A percentile compares a stretch with the other conserved stretches of the same genome.
Evolutionary conservation across 2,888 invertebrate species (phyloP).

Genomic region (Limnephilus auricula): DNA sequence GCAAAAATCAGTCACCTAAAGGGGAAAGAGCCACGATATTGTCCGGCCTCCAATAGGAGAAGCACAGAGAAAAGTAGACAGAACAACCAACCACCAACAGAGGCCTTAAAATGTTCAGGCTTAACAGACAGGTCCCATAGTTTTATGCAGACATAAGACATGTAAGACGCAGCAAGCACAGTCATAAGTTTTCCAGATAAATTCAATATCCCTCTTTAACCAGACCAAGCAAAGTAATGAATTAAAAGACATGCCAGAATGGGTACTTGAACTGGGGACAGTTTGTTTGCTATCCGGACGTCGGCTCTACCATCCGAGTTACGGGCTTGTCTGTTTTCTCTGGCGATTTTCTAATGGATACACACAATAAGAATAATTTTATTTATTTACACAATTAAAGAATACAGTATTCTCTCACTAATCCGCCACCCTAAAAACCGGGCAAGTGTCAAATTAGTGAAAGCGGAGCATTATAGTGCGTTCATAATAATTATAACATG

Average conservation of each 20-base stretch:
- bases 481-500: no score
- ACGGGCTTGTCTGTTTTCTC: neutral
- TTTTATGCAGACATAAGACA: neutral
- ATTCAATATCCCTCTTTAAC: neutral
- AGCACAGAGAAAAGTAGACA: neutral
- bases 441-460: no score
- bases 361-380: neutral
- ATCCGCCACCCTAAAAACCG: no score
- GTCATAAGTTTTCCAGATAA: neutral
- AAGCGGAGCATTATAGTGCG: no score
- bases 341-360: neutral
- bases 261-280: neutral
- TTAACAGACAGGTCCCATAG: neutral
- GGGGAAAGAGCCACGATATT: neutral
- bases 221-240: neutral
- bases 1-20: neutral
- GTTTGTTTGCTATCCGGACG: neutral
- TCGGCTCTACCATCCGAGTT: neutral
- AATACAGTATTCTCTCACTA: no score
- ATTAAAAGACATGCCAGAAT: constrained; percentile 1
- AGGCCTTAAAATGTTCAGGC: neutral
- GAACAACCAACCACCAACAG: neutral
- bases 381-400: no score
- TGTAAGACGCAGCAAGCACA: neutral
- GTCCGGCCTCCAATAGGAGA: neutral